These are phyloP conservation scores for Empidonax alnorum DNA, from an alignment of 2,113 vertebrate species.

Conservation along the genomic window DNA sequence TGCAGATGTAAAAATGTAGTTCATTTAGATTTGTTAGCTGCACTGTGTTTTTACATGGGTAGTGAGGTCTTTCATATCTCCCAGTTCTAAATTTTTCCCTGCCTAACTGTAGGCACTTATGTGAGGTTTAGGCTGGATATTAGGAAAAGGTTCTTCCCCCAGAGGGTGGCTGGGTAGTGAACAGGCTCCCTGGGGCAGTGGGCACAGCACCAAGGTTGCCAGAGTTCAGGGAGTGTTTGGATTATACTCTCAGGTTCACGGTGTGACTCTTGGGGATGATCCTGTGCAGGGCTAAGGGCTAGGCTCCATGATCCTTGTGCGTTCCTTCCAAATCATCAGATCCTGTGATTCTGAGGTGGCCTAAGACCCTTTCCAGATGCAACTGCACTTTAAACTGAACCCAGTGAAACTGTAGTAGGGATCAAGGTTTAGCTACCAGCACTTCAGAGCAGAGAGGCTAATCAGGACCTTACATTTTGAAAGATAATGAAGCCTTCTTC, in stretches of 20 bases:
- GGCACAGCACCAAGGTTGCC: too few species aligned
- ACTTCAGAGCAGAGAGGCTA: neutral
- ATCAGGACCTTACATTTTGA: neutral
- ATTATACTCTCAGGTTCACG: too few species aligned
- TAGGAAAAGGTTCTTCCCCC: too few species aligned
- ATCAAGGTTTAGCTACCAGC: fast-evolving
- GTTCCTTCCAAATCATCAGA: neutral
- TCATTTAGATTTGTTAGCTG: neutral
- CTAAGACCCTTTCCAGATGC: neutral
- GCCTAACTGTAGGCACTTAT: neutral
- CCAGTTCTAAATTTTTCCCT: neutral
- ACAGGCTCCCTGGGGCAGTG: too few species aligned
- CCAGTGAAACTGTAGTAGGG: neutral
- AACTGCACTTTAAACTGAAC: neutral
- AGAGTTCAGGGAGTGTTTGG: too few species aligned
- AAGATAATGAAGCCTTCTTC: neutral
- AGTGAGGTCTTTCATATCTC: neutral
- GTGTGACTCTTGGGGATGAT: neutral
- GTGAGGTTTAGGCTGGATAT: neutral
- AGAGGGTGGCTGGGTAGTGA: too few species aligned
- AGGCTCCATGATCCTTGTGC: neutral
- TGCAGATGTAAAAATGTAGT: neutral
- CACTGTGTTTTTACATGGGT: neutral
- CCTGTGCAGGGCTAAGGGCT: neutral
- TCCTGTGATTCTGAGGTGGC: neutral